Base-by-base conservation (phyloP, 2,797 vertebrate species). In the Microctenopoma stevenorrisi region DNA sequence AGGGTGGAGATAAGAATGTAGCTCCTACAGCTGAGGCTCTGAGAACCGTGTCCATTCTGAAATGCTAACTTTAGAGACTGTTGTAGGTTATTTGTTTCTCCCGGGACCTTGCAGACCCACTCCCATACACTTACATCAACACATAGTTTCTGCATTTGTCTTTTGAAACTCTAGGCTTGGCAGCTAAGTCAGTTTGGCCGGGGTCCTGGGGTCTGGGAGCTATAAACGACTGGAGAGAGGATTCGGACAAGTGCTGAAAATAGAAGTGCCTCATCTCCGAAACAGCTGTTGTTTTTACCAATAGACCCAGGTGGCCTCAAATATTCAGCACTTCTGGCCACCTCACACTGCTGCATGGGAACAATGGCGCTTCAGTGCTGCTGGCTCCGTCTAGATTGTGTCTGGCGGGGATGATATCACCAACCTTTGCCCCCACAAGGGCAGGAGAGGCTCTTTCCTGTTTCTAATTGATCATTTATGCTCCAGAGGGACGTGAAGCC, bases 261-360 rank as follows among this genome's bases (percentile, higher is more conserved):
- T 96, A 97, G 95, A 96, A 93, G 91, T 92, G 92, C 90, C 94
- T 97, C 95, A 96, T 96, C 94, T 91, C 92, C 72, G 84, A 96
- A 96, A 93, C 96, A 98, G 95, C 93, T 94, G 92, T 96, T 98
- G 97, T 98, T 99, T 97, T 95, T 88, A 95, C 96, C 96, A 97
- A 68, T 91, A 90, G 92, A 89, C 94, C 94, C 97, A 98, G 96
- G 96, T 98, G 97, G 96, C 95, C 83, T 85, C 55, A 79, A 83
- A 89, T 87, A 90, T 90, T 88, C 81, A 71, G 82, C 76, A 70
- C 75, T 75, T 72, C 53, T 87, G 86, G 84, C 79, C 83, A 78
- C 75, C 68, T 85, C 68, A 75, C 83, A 40, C 70, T 25, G 3
- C 78, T 86, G 86, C 82, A 90, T 52, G 77, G 74, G 84, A 84